Percentiles rank a stretch among this genome's conserved stretches.
Evolutionary conservation across 2,888 invertebrate species (phyloP).

Genomic region (Drosophila rubida): DNA sequence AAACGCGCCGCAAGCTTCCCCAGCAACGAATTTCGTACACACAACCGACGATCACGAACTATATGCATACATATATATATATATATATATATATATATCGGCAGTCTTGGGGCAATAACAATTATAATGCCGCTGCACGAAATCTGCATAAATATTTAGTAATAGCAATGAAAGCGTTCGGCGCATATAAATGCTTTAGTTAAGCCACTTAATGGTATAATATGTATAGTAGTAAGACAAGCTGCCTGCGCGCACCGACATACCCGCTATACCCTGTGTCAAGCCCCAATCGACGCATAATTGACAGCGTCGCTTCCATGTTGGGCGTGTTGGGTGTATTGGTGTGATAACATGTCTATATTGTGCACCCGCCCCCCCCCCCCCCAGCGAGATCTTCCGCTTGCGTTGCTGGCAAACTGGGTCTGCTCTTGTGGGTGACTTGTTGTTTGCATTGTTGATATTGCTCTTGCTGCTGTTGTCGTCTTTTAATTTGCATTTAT

Average conservation of each 20-base stretch:
- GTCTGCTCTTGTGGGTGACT: slow-evolving; percentile 58
- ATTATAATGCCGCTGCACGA: background rate
- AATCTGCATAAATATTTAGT: background rate
- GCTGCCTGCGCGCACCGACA: slow-evolving; percentile 1
- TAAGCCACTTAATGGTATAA: too few relatives aligned
- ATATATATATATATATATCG: too few relatives aligned
- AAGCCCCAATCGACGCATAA: slow-evolving; percentile 44
- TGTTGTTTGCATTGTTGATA: slow-evolving; percentile 32
- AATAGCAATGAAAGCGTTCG: too few relatives aligned
- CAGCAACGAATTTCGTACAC: slow-evolving; percentile 14
- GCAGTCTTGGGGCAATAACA: too few relatives aligned
- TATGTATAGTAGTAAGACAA: too few relatives aligned
- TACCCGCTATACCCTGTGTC: background rate
- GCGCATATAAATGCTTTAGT: too few relatives aligned
- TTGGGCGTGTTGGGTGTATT: slow-evolving; percentile 47
- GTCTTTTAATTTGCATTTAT: slow-evolving; percentile 73
- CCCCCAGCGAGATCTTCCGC: background rate
- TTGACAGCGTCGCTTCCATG: slow-evolving; percentile 47
- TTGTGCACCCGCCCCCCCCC: slow-evolving; percentile 2
- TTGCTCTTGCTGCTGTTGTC: slow-evolving; percentile 23
- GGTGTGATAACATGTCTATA: slow-evolving; percentile 62
- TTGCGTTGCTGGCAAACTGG: background rate
- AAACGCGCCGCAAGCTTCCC: slow-evolving; percentile 17
- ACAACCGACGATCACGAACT: slow-evolving; percentile 2
- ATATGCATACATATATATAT: too few relatives aligned